phyloP scores from a whole-genome alignment of 2,113 vertebrate species.

The Neopipo cinnamomea region DNA sequence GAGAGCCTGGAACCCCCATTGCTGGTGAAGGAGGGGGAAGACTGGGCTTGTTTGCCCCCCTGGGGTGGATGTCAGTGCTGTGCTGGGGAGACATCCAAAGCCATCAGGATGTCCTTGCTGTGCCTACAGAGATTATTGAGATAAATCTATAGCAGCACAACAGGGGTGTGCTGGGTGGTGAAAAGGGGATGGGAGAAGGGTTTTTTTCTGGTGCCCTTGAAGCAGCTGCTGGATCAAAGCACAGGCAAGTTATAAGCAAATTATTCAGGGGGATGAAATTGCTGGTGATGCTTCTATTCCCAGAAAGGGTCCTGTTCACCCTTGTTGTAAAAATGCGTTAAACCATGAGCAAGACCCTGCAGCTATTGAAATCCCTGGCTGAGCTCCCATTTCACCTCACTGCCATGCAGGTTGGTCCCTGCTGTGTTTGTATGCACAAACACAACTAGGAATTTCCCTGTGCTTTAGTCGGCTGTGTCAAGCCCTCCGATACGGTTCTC shows the following conservation, averaged over 20 bases:
- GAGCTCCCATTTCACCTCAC: background rate
- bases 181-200: background rate
- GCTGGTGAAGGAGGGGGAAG: background rate
- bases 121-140: background rate
- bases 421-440: background rate
- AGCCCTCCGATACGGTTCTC: background rate
- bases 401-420: background rate
- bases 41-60: background rate
- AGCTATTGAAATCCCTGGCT: background rate
- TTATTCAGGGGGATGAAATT: background rate
- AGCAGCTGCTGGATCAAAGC: constrained; percentile 9
- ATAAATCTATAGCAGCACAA: background rate
- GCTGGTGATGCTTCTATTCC: background rate
- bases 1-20: background rate
- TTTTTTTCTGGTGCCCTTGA: background rate
- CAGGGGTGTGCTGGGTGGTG: background rate
- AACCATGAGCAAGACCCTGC: background rate
- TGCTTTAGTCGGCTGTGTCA: background rate
- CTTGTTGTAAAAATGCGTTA: background rate
- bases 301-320: background rate
- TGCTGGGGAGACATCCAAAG: background rate
- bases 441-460: background rate
- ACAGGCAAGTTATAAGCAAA: background rate
- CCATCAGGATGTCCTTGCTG: background rate
- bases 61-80: background rate